Base-by-base conservation (phyloP, 2,113 vertebrate species). In the Cyprinodon variegatus region DNA sequence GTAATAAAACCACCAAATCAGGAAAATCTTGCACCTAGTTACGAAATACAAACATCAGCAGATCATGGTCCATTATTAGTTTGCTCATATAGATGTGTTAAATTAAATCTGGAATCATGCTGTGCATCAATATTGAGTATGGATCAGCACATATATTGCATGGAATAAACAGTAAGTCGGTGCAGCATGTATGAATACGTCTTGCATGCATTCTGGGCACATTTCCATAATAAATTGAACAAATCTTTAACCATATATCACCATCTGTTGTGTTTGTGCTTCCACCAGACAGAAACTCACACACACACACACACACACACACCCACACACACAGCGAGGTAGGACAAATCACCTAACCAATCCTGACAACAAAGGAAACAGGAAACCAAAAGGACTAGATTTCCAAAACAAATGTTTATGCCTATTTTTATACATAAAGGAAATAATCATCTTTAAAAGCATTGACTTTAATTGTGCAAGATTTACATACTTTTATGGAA, bases 221-320 rank as follows among this genome's bases (percentile, higher is more conserved):
- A 68, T 29, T 82, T 20, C 65, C 17, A 43, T 61, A 63, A 78
- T 83, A 66, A 64, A 81, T 69, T 41, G 65, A 66, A 78, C 71
- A 39, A 78, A 78, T 73, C 61, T 70, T 60, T 77, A 70, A 80
- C 77, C 82, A 82, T 60, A 64, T 68, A 74, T 81, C 6, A 61
- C 87, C 86, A 90, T 92, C 90, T 93, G 88, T 61, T 90, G 66
- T 65, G 67, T 70, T 8, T 70, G 48, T 76, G 48, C 53, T 50
- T 76, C 37, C 53, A 70, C 46, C 63, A 62, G 68, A 85, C 68
- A 72, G 29, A 29, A 29, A 29, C 29, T 29, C 29, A 29, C 29
- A 29, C 29, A 29, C 29, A 29, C 29, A 29, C 29, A 29, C 29
- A 29, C 29, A 29, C 29, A 29, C 29, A 29, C 29, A 1, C 29